Evolutionary conservation across 2,113 vertebrate genomes (phyloP).

Genomic region (Uria lomvia): DNA sequence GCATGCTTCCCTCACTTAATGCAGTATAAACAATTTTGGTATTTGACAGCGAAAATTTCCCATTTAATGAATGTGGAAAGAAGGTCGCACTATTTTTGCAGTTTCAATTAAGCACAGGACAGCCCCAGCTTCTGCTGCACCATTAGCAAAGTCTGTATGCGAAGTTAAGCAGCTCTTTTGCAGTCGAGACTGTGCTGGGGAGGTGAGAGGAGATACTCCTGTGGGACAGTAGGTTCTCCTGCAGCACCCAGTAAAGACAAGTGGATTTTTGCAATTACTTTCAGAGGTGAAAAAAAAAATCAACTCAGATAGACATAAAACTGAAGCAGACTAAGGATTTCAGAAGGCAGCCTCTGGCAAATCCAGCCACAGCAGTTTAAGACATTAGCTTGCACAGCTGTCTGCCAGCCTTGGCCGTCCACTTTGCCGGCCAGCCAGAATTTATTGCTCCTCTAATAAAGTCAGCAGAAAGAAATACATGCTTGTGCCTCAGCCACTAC

Average conservation of each 20-base stretch:
- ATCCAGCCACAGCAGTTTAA: slow-evolving; percentile 1
- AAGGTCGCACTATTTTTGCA: neutral
- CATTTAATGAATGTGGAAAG: neutral
- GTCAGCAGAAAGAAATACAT: slow-evolving; percentile 48
- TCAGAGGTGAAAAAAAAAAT: neutral
- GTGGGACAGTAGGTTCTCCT: neutral
- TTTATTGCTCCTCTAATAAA: slow-evolving; percentile 49
- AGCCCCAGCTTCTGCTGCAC: neutral
- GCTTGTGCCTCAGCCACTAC: neutral
- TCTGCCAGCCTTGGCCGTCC: slow-evolving; percentile 40
- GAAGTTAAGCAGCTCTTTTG: neutral
- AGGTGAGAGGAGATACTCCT: neutral
- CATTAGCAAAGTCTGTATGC: neutral
- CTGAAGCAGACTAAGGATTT: neutral
- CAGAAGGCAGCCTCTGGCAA: slow-evolving; percentile 4
- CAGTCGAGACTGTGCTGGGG: neutral
- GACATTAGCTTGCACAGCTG: slow-evolving; percentile 44
- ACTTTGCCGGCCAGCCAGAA: neutral
- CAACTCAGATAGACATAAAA: neutral
- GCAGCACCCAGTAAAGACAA: neutral
- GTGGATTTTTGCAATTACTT: neutral
- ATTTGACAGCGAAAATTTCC: neutral
- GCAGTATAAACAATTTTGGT: slow-evolving; percentile 9
- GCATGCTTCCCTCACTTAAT: neutral
- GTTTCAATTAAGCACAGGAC: neutral